phyloP scores from a whole-genome alignment of 1,140 invertebrate genomes.

The Aphidius ervi region DNA sequence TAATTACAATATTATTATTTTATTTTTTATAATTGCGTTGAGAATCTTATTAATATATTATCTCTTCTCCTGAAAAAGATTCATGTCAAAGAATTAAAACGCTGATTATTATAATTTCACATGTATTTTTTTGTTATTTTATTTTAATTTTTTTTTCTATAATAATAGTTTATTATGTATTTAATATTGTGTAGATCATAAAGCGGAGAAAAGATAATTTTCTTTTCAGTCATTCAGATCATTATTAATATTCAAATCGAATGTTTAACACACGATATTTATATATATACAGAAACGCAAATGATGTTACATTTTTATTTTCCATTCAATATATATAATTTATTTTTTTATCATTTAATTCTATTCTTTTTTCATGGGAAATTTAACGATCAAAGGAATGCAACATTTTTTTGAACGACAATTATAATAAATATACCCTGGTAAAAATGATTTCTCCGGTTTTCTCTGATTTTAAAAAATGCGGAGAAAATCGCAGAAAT shows the following conservation, averaged over 20 bases:
- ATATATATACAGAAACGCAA: constrained; percentile 43
- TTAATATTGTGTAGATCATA: constrained; percentile 26
- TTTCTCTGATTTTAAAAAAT: constrained; percentile 15
- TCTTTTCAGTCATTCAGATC: constrained; percentile 23
- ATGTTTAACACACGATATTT: constrained; percentile 28
- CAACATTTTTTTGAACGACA: constrained; percentile 35
- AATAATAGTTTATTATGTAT: neutral
- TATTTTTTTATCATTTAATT: neutral
- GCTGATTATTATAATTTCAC: constrained; percentile 24
- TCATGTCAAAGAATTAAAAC: constrained; percentile 17
- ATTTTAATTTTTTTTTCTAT: neutral
- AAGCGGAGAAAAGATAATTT: constrained; percentile 30
- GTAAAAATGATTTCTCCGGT: constrained; percentile 7
- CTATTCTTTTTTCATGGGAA: constrained; percentile 12
- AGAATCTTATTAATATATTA: constrained; percentile 5
- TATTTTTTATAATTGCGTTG: constrained; percentile 10
- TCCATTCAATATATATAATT: constrained; percentile 13
- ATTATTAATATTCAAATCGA: constrained; percentile 28
- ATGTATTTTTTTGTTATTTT: constrained; percentile 20
- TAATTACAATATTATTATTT: constrained; percentile 25
- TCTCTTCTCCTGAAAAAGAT: constrained; percentile 13
- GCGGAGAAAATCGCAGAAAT: too few species aligned
- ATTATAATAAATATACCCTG: neutral
- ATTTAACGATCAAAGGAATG: constrained; percentile 41
- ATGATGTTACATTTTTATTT: constrained; percentile 31